Evolutionary conservation across 2,797 vertebrate species (phyloP).

Genomic region (Leptoclinus maculatus): DNA sequence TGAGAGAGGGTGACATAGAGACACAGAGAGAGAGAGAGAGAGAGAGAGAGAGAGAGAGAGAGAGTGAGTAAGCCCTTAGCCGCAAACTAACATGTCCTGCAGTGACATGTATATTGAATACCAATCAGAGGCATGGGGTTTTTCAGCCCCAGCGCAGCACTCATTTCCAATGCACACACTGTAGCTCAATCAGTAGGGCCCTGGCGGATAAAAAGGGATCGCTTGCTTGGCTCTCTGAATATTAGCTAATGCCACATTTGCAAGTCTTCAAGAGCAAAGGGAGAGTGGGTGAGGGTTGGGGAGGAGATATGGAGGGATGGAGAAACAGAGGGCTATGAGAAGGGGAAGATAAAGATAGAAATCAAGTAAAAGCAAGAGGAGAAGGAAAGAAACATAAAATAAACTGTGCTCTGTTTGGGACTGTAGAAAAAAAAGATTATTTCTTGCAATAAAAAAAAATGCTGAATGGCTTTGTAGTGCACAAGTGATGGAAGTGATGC

Average conservation of each 20-base stretch:
- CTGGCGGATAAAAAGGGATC: slow-evolving; percentile 91
- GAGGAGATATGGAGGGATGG: slow-evolving; percentile 65
- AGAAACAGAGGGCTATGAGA: slow-evolving; percentile 60
- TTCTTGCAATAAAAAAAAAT: slow-evolving; percentile 83
- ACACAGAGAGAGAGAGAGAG: slow-evolving; percentile 34
- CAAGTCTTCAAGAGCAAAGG: slow-evolving; percentile 93
- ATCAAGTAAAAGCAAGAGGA: slow-evolving; percentile 27
- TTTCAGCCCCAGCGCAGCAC: slow-evolving; percentile 87
- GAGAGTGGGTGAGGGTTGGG: slow-evolving; percentile 57
- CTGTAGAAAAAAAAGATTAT: slow-evolving; percentile 82
- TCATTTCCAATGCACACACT: slow-evolving; percentile 96
- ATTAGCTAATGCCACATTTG: slow-evolving; percentile 99
- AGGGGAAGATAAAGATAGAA: slow-evolving; percentile 55
- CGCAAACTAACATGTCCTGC: slow-evolving; percentile 85
- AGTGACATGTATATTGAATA: slow-evolving; percentile 96
- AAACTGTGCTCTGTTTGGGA: slow-evolving; percentile 82
- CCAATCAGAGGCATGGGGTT: slow-evolving; percentile 91
- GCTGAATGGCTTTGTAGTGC: slow-evolving; percentile 94
- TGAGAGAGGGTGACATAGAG: slow-evolving; percentile 44
- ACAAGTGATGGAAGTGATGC: slow-evolving; percentile 94
- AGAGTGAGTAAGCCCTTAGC: slow-evolving; percentile 67
- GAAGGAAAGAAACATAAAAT: slow-evolving; percentile 43
- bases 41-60: slow-evolving; percentile 25
- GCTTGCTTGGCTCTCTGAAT: slow-evolving; percentile 89
- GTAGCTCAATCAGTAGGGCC: slow-evolving; percentile 94